A percentile compares a stretch with the other conserved stretches of the same genome.
These are phyloP conservation scores for Ciconia boyciana DNA, from an alignment of 2,113 vertebrate species.

Conservation along the genomic window DNA sequence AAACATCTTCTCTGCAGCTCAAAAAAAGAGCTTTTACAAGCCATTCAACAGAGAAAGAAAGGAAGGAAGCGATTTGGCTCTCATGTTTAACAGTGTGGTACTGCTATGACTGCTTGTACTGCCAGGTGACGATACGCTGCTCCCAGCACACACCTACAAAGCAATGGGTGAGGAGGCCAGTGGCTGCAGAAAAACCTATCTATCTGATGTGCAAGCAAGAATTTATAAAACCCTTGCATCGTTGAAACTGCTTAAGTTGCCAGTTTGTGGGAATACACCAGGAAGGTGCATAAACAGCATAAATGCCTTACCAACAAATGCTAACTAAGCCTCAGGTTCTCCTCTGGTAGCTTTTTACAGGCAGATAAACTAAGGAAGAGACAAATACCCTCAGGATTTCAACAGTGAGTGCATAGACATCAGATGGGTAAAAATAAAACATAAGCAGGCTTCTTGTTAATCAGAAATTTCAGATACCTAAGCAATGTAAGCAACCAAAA, in stretches of 20 bases:
- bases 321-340: background rate
- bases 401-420: background rate
- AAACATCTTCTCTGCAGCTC: background rate
- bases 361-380: background rate
- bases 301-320: background rate
- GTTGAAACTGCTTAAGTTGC: background rate
- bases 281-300: background rate
- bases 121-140: fast-evolving
- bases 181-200: background rate
- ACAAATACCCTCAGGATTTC: background rate
- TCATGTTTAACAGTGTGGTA: background rate
- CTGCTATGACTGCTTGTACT: background rate
- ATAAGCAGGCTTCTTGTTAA: background rate
- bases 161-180: background rate
- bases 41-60: background rate
- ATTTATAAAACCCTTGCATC: background rate
- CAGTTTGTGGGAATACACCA: background rate
- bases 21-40: background rate
- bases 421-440: background rate
- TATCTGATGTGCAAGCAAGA: no score
- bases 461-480: background rate
- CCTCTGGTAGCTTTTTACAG: background rate
- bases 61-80: background rate
- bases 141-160: background rate
- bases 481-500: background rate